phyloP scores from a whole-genome alignment of 2,797 vertebrate species.

The Sparus aurata region DNA sequence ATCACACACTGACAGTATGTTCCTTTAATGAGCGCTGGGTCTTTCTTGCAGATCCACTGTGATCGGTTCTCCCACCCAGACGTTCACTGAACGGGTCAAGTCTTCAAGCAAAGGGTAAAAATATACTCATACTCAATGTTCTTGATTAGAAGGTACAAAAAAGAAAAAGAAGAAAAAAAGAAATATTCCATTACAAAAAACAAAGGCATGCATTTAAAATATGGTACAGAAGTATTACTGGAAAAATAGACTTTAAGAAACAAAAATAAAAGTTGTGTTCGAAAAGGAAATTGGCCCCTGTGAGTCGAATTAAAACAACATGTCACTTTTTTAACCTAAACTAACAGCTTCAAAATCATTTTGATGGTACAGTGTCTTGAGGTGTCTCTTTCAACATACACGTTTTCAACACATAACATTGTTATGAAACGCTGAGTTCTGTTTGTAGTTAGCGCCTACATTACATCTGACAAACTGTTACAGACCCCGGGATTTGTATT shows the following conservation, averaged over 20 bases:
- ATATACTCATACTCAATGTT: background rate
- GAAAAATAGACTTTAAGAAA: background rate
- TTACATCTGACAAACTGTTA: no score
- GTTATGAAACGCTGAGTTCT: no score
- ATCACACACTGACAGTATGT: background rate
- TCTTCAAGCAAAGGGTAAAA: slow-evolving; percentile 76
- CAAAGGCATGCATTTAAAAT: background rate
- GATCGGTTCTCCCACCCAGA: slow-evolving; percentile 64
- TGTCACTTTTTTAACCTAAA: no score
- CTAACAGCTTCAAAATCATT: no score
- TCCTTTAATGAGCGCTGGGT: background rate
- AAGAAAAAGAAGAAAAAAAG: no score
- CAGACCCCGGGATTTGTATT: no score
- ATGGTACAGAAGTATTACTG: background rate
- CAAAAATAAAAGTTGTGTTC: background rate
- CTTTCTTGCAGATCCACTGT: slow-evolving; percentile 64
- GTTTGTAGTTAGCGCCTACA: no score
- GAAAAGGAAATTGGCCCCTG: background rate
- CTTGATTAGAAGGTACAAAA: background rate
- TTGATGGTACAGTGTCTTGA: no score
- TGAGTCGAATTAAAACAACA: background rate
- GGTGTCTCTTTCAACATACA: no score
- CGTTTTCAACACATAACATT: no score
- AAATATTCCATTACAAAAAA: background rate
- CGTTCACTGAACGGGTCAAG: slow-evolving; percentile 75